A percentile compares a stretch with the other conserved stretches of the same genome.
These are phyloP conservation scores for Oxyura jamaicensis DNA, from an alignment of 2,113 vertebrate genomes.

Conservation along the genomic window DNA sequence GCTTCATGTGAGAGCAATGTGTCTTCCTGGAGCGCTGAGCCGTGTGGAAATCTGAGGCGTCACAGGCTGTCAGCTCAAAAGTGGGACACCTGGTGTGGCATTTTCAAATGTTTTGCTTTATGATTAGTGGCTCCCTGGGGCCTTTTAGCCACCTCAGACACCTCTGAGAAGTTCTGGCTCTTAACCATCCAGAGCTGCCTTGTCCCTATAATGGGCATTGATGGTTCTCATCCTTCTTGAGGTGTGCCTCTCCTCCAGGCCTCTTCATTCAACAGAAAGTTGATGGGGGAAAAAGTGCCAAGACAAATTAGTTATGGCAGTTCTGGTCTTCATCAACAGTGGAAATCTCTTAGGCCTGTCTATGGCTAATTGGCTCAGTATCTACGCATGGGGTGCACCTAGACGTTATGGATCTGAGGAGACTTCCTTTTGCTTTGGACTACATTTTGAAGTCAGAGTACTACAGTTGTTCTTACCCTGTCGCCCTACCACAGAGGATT, in stretches of 20 bases:
- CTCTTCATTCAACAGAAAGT: background rate
- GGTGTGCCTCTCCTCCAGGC: background rate
- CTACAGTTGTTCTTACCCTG: background rate
- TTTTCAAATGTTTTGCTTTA: background rate
- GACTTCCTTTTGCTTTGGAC: background rate
- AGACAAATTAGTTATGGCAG: background rate
- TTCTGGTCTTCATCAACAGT: background rate
- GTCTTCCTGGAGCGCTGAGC: background rate
- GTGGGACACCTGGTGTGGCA: background rate
- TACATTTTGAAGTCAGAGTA: background rate
- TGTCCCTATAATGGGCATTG: background rate
- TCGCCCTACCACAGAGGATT: background rate
- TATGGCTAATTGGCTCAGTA: background rate
- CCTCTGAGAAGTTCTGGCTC: background rate
- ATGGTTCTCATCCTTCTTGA: background rate
- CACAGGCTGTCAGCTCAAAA: background rate
- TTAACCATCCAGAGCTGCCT: background rate
- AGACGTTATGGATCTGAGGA: background rate
- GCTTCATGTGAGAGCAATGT: background rate
- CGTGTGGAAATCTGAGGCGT: background rate
- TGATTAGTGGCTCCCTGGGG: background rate
- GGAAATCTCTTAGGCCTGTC: background rate
- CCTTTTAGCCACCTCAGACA: background rate
- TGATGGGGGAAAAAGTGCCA: background rate
- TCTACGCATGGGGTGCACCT: background rate